Evolutionary conservation across 2,797 vertebrate species (phyloP).

Genomic region (Hypotaenidia okinawae): DNA sequence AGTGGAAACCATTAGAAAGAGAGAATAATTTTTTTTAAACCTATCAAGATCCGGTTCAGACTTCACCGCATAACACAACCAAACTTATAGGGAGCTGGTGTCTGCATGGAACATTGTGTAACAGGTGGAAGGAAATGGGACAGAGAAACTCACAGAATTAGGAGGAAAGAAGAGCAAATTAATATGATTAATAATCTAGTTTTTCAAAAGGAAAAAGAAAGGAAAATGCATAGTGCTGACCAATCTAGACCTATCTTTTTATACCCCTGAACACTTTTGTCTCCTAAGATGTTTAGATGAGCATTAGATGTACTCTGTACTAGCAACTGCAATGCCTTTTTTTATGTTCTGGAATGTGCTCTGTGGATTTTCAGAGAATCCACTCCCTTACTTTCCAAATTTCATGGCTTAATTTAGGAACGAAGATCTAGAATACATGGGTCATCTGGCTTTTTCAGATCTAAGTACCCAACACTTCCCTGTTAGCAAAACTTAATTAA

Average conservation of each 20-base stretch:
- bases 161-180: neutral
- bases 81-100: neutral
- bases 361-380: neutral
- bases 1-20: neutral
- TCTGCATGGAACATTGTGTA: neutral
- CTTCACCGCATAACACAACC: neutral
- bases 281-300: neutral
- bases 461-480: neutral
- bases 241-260: neutral
- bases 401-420: neutral
- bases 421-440: neutral
- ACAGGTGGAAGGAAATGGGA: neutral
- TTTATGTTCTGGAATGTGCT: neutral
- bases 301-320: neutral
- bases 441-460: neutral
- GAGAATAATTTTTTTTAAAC: neutral
- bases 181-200: neutral
- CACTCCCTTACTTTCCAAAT: neutral
- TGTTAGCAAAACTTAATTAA: neutral
- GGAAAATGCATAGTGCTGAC: neutral
- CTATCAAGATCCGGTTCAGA: neutral
- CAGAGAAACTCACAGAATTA: neutral
- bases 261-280: neutral
- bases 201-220: neutral
- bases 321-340: neutral